phyloP scores from a whole-genome alignment of 2,797 vertebrate species.

The Galagoides demidoff region DNA sequence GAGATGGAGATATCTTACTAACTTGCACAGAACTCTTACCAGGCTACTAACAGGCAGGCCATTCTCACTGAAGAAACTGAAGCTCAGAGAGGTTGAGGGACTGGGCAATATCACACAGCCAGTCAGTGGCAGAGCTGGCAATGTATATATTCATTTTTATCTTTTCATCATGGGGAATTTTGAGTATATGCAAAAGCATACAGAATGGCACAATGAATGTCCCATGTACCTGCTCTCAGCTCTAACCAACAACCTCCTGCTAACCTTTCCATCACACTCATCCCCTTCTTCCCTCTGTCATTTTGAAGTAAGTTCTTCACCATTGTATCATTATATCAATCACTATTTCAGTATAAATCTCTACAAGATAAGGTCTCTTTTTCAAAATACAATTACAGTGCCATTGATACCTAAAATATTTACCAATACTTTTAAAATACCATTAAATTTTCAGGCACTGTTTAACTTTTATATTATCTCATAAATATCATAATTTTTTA shows the following conservation, averaged over 20 bases:
- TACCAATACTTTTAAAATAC: constrained; percentile 10
- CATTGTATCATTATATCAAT: background rate
- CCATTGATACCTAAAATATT: constrained; percentile 32
- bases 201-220: background rate
- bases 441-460: constrained; percentile 11
- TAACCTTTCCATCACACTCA: background rate
- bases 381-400: constrained; percentile 42
- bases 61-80: background rate
- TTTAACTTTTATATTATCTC: constrained; percentile 46
- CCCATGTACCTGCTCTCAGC: background rate
- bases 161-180: constrained; percentile 20
- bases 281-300: background rate
- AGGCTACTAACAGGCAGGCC: background rate
- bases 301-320: constrained; percentile 20
- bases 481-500: constrained; percentile 1
- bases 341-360: background rate
- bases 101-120: background rate
- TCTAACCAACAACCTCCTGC: background rate
- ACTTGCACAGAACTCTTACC: background rate
- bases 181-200: background rate
- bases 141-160: background rate
- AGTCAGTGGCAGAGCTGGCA: background rate
- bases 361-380: constrained; percentile 31
- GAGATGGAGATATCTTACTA: background rate
- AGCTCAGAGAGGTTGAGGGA: background rate